phyloP scores from a whole-genome alignment of 1,140 invertebrate species.

The Achatina immaculata region DNA sequence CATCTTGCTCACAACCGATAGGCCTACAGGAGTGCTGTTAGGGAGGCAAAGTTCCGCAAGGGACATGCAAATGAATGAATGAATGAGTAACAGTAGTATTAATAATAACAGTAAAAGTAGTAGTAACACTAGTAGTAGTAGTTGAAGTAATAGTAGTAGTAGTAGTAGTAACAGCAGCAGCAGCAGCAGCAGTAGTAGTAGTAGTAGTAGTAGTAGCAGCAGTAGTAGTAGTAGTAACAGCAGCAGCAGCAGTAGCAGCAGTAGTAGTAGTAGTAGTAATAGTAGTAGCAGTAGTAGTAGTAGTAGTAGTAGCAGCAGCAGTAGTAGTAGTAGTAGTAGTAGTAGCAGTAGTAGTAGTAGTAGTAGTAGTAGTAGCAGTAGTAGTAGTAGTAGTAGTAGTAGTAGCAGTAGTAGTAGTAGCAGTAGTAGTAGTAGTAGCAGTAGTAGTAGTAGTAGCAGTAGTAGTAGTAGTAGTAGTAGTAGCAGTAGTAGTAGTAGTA shows the following conservation, averaged over 20 bases:
- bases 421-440: constrained; percentile 19
- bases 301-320: not conserved
- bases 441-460: constrained; percentile 22
- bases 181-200: not conserved
- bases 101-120: no score
- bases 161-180: not conserved
- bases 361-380: constrained; percentile 25
- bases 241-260: not conserved
- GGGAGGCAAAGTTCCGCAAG: no score
- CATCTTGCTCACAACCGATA: no score
- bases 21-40: no score
- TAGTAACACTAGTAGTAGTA: no score
- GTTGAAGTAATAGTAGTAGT: not conserved
- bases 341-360: constrained; percentile 23
- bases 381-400: constrained; percentile 20
- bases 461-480: constrained; percentile 22
- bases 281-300: constrained; percentile 1
- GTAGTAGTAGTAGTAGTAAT: not conserved
- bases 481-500: constrained; percentile 22
- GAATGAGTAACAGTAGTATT: no score
- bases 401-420: constrained; percentile 24
- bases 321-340: constrained; percentile 16
- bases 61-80: no score
- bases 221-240: constrained; percentile 15
- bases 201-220: not conserved